These are phyloP conservation scores for Danio aesculapii DNA, from an alignment of 2,797 vertebrate genomes.

Conservation along the genomic window DNA sequence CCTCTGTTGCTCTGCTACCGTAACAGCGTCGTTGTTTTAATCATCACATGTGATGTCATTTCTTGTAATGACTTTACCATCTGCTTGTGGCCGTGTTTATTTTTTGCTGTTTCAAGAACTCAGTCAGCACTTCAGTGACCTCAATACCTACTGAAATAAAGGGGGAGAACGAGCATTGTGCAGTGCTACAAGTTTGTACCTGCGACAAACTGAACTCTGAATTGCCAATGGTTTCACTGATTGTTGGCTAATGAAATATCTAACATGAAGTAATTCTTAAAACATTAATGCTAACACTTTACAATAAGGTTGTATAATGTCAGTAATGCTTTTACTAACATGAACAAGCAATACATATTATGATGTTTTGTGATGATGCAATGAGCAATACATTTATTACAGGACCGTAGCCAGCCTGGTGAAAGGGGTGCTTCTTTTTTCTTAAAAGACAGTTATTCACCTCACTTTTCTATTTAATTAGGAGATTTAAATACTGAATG, in stretches of 20 bases:
- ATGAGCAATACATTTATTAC: no score
- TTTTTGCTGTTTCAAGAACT: constrained; percentile 41
- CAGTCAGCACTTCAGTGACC: constrained; percentile 72
- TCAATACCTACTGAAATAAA: constrained; percentile 60
- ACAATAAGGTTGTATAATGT: no score
- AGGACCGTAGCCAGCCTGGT: background rate
- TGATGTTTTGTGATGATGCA: no score
- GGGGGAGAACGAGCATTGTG: constrained; percentile 27
- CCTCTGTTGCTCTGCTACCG: no score
- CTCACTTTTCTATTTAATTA: no score
- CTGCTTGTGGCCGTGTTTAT: constrained; percentile 24
- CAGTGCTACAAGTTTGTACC: background rate
- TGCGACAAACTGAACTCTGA: background rate
- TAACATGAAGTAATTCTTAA: background rate
- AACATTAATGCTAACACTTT: no score
- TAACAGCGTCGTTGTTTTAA: no score
- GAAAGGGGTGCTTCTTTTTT: no score
- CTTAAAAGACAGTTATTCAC: no score
- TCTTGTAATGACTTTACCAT: constrained; percentile 47
- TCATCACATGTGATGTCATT: background rate
- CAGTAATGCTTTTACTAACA: background rate
- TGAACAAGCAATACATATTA: no score
- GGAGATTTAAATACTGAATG: no score
- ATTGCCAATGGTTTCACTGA: background rate
- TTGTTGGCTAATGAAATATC: background rate